Evolutionary conservation across 2,113 vertebrate species (phyloP).

Genomic region (Saguinus midas): DNA sequence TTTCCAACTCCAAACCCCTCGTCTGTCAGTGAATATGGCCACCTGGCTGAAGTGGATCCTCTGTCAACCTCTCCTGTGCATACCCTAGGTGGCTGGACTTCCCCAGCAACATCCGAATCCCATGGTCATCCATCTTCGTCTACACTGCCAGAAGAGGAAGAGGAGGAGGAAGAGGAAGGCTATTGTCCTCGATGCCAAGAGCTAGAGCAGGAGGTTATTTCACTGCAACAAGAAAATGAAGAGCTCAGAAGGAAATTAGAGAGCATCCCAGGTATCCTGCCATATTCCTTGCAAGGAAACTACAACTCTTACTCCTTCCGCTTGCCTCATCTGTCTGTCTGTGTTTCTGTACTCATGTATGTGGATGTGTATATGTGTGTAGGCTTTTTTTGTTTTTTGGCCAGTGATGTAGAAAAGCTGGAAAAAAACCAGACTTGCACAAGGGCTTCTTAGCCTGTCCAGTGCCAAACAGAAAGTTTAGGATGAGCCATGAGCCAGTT

Average conservation of each 20-base stretch:
- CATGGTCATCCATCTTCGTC: slow-evolving; percentile 98
- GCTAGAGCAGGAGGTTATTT: slow-evolving; percentile 97
- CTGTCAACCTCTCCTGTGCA: slow-evolving; percentile 91
- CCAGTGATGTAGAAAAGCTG: neutral
- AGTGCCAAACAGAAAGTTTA: neutral
- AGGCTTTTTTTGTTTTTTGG: neutral
- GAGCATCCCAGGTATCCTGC: slow-evolving; percentile 92
- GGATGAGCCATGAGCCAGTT: neutral
- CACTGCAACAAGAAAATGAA: slow-evolving; percentile 98
- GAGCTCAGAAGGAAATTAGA: slow-evolving; percentile 96
- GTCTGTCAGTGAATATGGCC: slow-evolving; percentile 88
- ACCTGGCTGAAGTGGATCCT: slow-evolving; percentile 87
- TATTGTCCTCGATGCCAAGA: slow-evolving; percentile 97
- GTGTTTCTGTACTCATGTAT: neutral
- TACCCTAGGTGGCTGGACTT: slow-evolving; percentile 94
- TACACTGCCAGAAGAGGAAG: slow-evolving; percentile 94
- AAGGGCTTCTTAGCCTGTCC: neutral
- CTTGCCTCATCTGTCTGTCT: neutral
- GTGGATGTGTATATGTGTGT: neutral
- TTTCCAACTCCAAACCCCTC: slow-evolving; percentile 86
- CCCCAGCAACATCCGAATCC: slow-evolving; percentile 95
- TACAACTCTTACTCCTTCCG: neutral
- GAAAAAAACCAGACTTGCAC: neutral
- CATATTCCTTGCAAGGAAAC: neutral
- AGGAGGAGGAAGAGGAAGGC: slow-evolving; percentile 90